phyloP scores from a whole-genome alignment of 1,140 invertebrate genomes.

The Apis laboriosa region DNA sequence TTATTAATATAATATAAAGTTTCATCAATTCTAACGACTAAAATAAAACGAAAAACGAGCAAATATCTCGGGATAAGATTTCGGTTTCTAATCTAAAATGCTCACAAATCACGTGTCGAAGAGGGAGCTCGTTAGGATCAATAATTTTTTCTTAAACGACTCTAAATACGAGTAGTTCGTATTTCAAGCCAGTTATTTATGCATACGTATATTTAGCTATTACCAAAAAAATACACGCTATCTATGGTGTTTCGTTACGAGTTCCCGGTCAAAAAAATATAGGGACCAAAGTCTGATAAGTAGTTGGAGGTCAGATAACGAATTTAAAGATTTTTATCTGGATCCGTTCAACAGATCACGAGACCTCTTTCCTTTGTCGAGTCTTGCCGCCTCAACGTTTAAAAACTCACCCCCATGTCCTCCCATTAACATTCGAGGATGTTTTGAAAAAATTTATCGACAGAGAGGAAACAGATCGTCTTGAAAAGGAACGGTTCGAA shows the following conservation, averaged over 20 bases:
- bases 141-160: neutral
- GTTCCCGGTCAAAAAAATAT: conserved; percentile 20
- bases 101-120: neutral
- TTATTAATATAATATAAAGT: no score
- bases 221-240: conserved; percentile 7
- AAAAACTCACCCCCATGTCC: neutral
- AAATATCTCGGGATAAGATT: no score
- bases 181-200: conserved; percentile 41
- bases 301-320: conserved; percentile 41
- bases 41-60: no score
- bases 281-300: conserved; percentile 46
- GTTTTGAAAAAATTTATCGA: neutral
- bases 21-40: no score
- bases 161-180: neutral
- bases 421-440: neutral
- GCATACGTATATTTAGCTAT: conserved; percentile 5
- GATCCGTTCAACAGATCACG: neutral
- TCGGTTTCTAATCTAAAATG: no score
- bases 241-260: conserved; percentile 18
- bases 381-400: neutral
- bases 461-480: neutral
- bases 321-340: conserved; percentile 34
- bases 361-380: no score
- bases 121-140: neutral
- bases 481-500: neutral